Base-by-base conservation (phyloP, 2,113 vertebrate genomes). In the Marmota monax region DNA sequence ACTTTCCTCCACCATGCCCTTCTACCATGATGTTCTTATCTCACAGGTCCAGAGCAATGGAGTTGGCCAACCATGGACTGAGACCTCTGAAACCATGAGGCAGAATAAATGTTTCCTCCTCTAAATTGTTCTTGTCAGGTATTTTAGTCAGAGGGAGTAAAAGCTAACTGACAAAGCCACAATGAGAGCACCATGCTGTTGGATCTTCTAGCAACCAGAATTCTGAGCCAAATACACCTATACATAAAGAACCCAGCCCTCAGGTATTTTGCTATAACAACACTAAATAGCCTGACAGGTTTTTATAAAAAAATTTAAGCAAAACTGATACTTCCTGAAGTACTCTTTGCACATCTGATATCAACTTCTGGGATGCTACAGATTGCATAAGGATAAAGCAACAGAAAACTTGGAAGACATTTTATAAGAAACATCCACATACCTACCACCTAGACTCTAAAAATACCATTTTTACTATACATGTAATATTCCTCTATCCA, bases 271-370 rank as follows among this genome's bases (percentile, higher is more conserved):
- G 23, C 39, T 83, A 4, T 13, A 63, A 37, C 56, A 42, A 61
- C 7, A 63, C 7, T 39, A 63, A 83, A 63, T 9, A 39, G 25
- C 29, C 7, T 63, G 56, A 58, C n/a, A 89, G 20, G 17, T 61
- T 92, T 89, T 74, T 70, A 67, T 23, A 8, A 58, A 95, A 89
- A 93, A 84, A 88, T 85, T 84, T 53, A 73, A 88, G 67, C 58
- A 94, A 84, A n/a, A 84, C 0, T 84, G 27, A 34, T 89, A 74
- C 1, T 53, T 80, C 69, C 39, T 80, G 29, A 80, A 84, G 37
- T 70, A 90, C 22, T 89, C 80, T 61, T 78, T 65, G 88, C 37
- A 95, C 58, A 90, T 51, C 34, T 80, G 79, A 95, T 65, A 89
- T 82, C 67, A 88, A 83, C 25, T 80, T 86, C 45, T 92, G 61